Evolutionary conservation across 2,888 invertebrate species (phyloP), one percentile per base, ranked within the genome.

Genomic region (Pyralis farinalis): DNA sequence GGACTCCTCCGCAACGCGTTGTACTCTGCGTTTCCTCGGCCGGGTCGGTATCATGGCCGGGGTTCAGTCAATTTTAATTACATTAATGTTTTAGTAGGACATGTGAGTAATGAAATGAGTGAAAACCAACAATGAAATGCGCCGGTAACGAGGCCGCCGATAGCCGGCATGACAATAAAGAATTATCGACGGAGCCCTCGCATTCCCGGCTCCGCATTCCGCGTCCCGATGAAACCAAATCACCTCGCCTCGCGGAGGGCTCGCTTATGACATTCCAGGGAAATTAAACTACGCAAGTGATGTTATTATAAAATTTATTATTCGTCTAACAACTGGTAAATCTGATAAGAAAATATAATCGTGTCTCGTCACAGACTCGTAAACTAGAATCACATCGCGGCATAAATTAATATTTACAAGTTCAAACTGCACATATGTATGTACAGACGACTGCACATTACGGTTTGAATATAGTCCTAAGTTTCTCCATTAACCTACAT

Each of bases 371-470:
- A 36, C 44, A 49, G 44, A 36, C 32, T 49, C 40, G 51, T 48
- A 49, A 47, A 46, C 47, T 58, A 45, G 39, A 39, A 42, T 44
- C 42, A 41, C 41, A 45, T 37, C 28, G 22, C 43, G 47, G 61
- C 50, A 82, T 84, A 82, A 81, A 75, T 82, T 77, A 75, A 64
- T 72, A 78, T 74, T 59, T 71, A 79, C 72, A 73, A 43, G 27
- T 36, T 9, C 8, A 9, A 12, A 8, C 25, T 38, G n/a, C n/a
- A 37, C n/a, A 30, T 27, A 8, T n/a, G n/a, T n/a, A n/a, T n/a
- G n/a, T n/a, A n/a, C n/a, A n/a, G n/a, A n/a, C n/a, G 9, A 12
- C 27, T 16, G 27, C n/a, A 4, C n/a, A 35, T 16, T 16, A 16
- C 4, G 2, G 2, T 16, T 4, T 4, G 16, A 16, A 16, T 3